Evolutionary conservation across 2,797 vertebrate species (phyloP), one percentile per base, ranked within the genome.

Genomic region (Mico argentatus): DNA sequence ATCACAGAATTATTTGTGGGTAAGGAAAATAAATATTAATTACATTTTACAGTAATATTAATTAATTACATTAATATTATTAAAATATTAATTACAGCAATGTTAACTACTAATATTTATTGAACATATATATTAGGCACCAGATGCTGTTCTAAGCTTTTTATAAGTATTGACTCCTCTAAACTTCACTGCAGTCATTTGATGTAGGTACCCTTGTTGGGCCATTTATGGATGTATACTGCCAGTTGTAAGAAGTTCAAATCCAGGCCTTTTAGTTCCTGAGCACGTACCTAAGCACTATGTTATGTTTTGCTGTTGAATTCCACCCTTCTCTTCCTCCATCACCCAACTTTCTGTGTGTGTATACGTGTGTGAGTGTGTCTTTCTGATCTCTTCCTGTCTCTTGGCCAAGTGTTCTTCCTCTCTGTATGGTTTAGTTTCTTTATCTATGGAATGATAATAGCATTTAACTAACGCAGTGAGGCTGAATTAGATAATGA

Each of bases 401-500:
- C 27, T n/a, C 67, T 86, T 24, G 4, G 30, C 36, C 20, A 70
- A 52, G 17, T 36, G 67, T 64, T 64, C 73, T 85, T 57, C 27
- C 46, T 50, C 41, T 70, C 61, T 70, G 48, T 15, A 24, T 22
- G 72, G 76, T 7, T 80, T 81, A 55, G 26, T 88, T 80, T 92
- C 27, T 64, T 41, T 50, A 30, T 85, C 33, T 81, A 70, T 72
- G 61, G 39, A 44, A 30, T 46, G 41, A 27, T 85, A 50, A 33
- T n/a, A 48, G 55, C 41, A 80, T 36, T 57, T 70, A 61, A 17
- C 61, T 64, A 39, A 33, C 11, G n/a, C 30, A 7, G 1, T 50
- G 13, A 86, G 76, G 19, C 26, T 83, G 73, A 88, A 50, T 76
- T 50, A 76, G 64, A 55, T 80, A 92, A 88, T 19, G 27, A 92